These are phyloP conservation scores for Oxystoma pomonae DNA, from an alignment of 2,888 invertebrate genomes.

Conservation along the genomic window DNA sequence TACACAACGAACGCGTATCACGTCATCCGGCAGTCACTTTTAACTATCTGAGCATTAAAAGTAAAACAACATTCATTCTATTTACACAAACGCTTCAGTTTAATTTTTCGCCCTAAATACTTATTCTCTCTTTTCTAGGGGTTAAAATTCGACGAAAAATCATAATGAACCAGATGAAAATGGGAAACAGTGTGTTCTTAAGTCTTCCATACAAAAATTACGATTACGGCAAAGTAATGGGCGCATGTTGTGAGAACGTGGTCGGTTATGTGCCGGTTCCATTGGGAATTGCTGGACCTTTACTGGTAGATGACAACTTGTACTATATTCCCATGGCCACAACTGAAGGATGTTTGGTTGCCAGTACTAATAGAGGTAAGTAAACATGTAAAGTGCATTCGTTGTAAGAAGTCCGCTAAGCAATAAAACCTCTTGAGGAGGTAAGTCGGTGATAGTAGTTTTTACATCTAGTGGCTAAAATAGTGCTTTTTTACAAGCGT, in stretches of 20 bases:
- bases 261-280: constrained; percentile 94
- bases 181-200: constrained; percentile 50
- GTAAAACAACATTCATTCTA: too few relatives aligned
- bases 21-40: too few relatives aligned
- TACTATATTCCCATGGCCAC: constrained; percentile 96
- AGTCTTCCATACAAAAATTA: constrained; percentile 78
- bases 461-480: too few relatives aligned
- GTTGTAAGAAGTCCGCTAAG: too few relatives aligned
- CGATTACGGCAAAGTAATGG: constrained; percentile 78
- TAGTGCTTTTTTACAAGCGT: too few relatives aligned
- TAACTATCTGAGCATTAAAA: too few relatives aligned
- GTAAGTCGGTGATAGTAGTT: too few relatives aligned
- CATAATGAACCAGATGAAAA: constrained; percentile 52
- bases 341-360: constrained; percentile 95
- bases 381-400: too few relatives aligned
- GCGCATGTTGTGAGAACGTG: constrained; percentile 96
- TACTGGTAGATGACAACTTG: constrained; percentile 73
- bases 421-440: too few relatives aligned
- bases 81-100: too few relatives aligned
- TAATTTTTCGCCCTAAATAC: too few relatives aligned
- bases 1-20: too few relatives aligned
- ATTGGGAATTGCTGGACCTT: constrained; percentile 90
- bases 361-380: constrained; percentile 79
- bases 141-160: constrained; percentile 75
- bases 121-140: constrained; percentile 38